Base-by-base conservation (phyloP, 1,140 invertebrate species). In the Aphaenogaster ashmeadi region DNA sequence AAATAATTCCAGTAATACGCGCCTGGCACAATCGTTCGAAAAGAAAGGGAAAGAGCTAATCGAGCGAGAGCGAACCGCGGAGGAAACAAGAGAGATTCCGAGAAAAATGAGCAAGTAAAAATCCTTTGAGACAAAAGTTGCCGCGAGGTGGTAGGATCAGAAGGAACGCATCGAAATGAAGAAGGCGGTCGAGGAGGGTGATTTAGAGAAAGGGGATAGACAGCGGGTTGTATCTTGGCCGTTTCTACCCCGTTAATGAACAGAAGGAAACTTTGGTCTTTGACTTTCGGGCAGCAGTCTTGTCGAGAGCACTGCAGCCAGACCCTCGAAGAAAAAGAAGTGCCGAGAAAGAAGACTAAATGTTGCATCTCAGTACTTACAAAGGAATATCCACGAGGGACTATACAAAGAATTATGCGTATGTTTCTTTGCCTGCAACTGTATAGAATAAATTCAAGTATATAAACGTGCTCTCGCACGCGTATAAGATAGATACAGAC, bases 121-220 rank as follows among this genome's bases (percentile, higher is more conserved):
- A 89, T 93, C 93, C 93, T 94, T 94, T 94, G 94, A 95, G 93
- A 94, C 93, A 93, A 92, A 93, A 94, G 93, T 90, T 87, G 87
- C 80, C 86, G 91, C 80, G 44, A 84, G 80, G 69, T 84, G 80
- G 80, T 71, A 88, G 88, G 87, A 69, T 87, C 89, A 90, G 78
- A 88, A 87, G 90, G 79, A 90, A 85, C 87, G 86, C 81, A 86
- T 90, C 81, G 83, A 91, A 88, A 84, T 84, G 86, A 84, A 69
- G 69, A 78, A 78, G 52, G 50, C 44, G 52, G 33, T 74, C 60
- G 74, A 44, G 69, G 44, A 69, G 50, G 75, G 90, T 44, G 60
- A 79, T 89, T 67, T 79, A 90, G 83, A 92, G 87, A 94, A 93
- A 75, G 92, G 89, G 90, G 92, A 83, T 87, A 88, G 87, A 64